These are phyloP conservation scores for Sylvilagus bachmani DNA, from an alignment of 2,113 vertebrate genomes.

Conservation along the genomic window DNA sequence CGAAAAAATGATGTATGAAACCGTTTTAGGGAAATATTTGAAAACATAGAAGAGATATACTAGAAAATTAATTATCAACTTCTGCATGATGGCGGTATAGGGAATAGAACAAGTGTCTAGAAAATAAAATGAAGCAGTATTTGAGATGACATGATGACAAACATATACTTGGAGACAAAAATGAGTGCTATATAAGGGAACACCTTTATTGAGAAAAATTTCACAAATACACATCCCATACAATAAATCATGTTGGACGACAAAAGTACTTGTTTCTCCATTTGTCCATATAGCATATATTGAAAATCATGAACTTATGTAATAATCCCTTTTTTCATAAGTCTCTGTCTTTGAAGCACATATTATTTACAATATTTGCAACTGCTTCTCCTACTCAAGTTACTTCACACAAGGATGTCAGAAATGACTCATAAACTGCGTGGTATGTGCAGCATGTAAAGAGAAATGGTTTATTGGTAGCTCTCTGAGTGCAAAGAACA, in stretches of 20 bases:
- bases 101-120: background rate
- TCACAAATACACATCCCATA: background rate
- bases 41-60: conserved; percentile 16
- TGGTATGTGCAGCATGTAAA: background rate
- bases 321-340: conserved; percentile 27
- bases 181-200: background rate
- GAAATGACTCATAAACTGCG: background rate
- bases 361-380: background rate
- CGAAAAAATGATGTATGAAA: conserved; percentile 22
- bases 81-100: background rate
- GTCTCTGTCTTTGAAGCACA: conserved; percentile 14
- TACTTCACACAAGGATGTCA: conserved; percentile 4
- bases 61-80: conserved; percentile 20
- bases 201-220: background rate
- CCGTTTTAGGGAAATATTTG: conserved; percentile 39
- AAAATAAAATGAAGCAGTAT: conserved; percentile 33
- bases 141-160: background rate
- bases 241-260: background rate
- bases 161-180: background rate
- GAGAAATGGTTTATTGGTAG: conserved; percentile 24
- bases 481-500: background rate
- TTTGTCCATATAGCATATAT: background rate
- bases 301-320: background rate
- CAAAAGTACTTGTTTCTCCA: background rate
- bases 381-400: background rate